Base-by-base conservation (phyloP, 2,888 invertebrate species). In the Drosophila differens region DNA sequence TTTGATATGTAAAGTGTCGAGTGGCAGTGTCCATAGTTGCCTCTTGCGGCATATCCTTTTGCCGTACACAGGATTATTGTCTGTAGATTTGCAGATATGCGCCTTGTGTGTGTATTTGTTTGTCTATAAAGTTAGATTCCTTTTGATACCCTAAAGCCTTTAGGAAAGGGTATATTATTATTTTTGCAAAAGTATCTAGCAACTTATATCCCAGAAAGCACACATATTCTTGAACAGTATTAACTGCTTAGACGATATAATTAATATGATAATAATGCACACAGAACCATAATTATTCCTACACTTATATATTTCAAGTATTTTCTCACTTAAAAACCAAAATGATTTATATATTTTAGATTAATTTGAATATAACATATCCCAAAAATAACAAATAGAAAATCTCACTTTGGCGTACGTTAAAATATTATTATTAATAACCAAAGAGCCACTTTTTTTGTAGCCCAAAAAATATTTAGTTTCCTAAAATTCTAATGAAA, bases 121-220 rank as follows among this genome's bases (percentile, higher is more conserved):
- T 81, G 81, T 81, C 73, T 88, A 82, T 87, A 87, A 89, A 89
- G 82, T 89, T 83, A 85, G 87, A 82, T 85, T 86, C 87, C 89
- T 77, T 76, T 72, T 7, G 16, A 47, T 47, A 47, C 47, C 47
- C 47, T 47, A 4, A 2, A 12, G 22, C 16, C 25, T 16, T 25
- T 16, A 1, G 16, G 9, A 9, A 16, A 16, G 25, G 47, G 25
- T 9, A 16, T 47, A 16, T 16, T 25, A 16, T 1, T 2, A 9
- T 1, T 47, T 4, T 2, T 16, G 0, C 22, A 22, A 12, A 44
- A 1, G 5, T 10, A 10, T 22, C 4, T 22, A 22, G 3, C 22
- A 22, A 14, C 6, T 47, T 4, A 2, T 2, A 6, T 47, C 1
- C 12, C 0, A 1, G 7, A 12, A n/a, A 22, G 41, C 14, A 7